phyloP scores from a whole-genome alignment of 1,140 invertebrate species.

The Brachionus asplanchnoidis region DNA sequence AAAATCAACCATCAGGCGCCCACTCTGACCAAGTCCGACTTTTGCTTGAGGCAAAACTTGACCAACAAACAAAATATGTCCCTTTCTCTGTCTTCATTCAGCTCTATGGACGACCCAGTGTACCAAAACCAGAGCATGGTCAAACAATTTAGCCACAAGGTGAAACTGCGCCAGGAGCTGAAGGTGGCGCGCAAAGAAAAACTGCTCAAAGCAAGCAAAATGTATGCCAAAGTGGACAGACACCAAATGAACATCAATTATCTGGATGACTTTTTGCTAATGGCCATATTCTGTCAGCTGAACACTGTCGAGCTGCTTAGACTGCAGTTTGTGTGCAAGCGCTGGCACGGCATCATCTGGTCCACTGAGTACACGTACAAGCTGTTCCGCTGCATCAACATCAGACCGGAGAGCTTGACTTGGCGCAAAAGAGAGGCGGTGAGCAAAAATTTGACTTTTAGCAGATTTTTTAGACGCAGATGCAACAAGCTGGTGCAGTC shows the following conservation, averaged over 20 bases:
- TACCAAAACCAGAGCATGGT: not conserved
- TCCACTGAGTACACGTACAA: conserved; percentile 15
- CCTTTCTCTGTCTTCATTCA: not conserved
- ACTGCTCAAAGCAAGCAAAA: not conserved
- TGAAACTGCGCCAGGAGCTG: not conserved
- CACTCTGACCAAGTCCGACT: not conserved
- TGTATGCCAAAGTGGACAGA: not conserved
- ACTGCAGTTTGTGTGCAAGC: conserved; percentile 16
- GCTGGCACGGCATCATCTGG: not conserved
- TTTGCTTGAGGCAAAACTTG: not conserved
- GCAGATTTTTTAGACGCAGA: not conserved
- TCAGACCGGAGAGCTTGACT: not conserved
- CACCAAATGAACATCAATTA: not conserved
- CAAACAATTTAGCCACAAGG: not conserved
- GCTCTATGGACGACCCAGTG: not conserved
- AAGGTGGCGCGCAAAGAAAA: not conserved
- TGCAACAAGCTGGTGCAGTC: not conserved
- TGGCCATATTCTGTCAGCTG: not conserved
- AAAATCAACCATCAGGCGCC: not conserved
- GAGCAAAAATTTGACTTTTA: not conserved
- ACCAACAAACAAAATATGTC: not conserved
- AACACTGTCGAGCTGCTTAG: not conserved
- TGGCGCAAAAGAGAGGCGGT: not conserved
- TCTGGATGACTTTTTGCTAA: conserved; percentile 8
- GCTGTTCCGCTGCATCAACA: not conserved